A percentile compares a stretch with the other conserved stretches of the same genome.
These are phyloP conservation scores for Anaspis maculata DNA, from an alignment of 2,888 invertebrate genomes.

Conservation along the genomic window DNA sequence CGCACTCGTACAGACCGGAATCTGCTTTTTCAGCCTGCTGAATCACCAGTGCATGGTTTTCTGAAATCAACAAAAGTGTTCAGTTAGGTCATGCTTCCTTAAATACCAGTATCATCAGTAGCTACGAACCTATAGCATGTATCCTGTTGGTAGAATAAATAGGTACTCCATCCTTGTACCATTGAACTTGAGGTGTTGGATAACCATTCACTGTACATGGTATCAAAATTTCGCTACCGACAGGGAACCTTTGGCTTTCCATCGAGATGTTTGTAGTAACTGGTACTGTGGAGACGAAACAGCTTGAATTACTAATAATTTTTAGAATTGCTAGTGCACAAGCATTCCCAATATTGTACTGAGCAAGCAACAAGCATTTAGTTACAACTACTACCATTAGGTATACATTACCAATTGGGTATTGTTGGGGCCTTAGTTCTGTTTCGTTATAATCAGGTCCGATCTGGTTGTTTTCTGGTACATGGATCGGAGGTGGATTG, in stretches of 20 bases:
- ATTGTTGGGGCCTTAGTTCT: too few species aligned
- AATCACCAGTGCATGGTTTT: slow-evolving; percentile 64
- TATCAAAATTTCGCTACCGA: slow-evolving; percentile 61
- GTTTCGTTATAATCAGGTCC: too few species aligned
- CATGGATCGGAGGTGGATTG: slow-evolving; percentile 26
- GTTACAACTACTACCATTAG: too few species aligned
- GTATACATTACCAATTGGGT: too few species aligned
- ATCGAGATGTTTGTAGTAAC: slow-evolving; percentile 57
- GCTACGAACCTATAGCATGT: slow-evolving; percentile 46
- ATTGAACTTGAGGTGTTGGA: slow-evolving; percentile 66
- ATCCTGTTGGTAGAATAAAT: slow-evolving; percentile 51
- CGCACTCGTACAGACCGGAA: slow-evolving; percentile 75
- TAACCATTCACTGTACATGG: slow-evolving; percentile 71
- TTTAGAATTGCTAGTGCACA: too few species aligned
- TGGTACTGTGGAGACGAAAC: too few species aligned
- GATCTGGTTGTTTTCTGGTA: slow-evolving; percentile 15
- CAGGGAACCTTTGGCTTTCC: slow-evolving; percentile 49
- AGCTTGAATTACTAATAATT: too few species aligned
- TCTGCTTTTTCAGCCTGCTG: slow-evolving; percentile 55
- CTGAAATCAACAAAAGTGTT: slow-evolving; percentile 40
- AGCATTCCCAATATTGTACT: too few species aligned
- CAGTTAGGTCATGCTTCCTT: too few species aligned
- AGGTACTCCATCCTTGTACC: slow-evolving; percentile 68
- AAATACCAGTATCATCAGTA: too few species aligned
- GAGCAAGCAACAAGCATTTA: too few species aligned